phyloP scores from a whole-genome alignment of 2,797 vertebrate genomes.

The Remorina albescens region DNA sequence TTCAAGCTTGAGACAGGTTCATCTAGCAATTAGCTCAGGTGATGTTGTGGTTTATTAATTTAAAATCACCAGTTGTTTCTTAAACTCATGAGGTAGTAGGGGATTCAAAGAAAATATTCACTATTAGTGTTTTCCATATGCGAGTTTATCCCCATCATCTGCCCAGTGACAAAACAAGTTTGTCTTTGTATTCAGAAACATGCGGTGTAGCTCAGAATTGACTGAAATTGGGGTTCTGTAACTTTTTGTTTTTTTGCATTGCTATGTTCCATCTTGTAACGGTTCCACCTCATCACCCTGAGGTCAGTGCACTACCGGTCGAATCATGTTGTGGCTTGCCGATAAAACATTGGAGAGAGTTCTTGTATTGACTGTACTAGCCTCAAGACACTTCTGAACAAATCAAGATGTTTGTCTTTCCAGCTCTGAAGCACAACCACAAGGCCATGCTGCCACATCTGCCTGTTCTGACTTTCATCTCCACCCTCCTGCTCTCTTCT shows the following conservation, averaged over 20 bases:
- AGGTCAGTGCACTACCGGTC: neutral
- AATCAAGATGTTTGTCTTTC: constrained; percentile 4
- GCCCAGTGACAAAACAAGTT: neutral
- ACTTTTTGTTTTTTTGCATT: neutral
- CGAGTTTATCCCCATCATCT: neutral
- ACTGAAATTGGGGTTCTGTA: neutral
- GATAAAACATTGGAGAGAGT: neutral
- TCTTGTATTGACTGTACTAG: neutral
- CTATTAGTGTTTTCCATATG: neutral
- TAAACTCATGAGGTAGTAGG: neutral
- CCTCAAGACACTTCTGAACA: neutral
- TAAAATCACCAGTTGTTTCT: neutral
- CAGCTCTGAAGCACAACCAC: neutral
- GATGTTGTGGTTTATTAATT: neutral
- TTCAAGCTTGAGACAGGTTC: no score
- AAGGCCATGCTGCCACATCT: constrained; percentile 1
- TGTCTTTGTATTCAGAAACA: neutral
- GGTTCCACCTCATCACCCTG: neutral
- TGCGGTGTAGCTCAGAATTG: neutral
- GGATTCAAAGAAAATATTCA: neutral
- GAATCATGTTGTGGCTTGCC: neutral
- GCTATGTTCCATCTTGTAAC: neutral
- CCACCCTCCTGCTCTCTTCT: neutral
- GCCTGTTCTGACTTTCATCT: neutral
- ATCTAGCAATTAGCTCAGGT: no score